Evolutionary conservation across 2,113 vertebrate species (phyloP).

Genomic region (Axis porcinus): DNA sequence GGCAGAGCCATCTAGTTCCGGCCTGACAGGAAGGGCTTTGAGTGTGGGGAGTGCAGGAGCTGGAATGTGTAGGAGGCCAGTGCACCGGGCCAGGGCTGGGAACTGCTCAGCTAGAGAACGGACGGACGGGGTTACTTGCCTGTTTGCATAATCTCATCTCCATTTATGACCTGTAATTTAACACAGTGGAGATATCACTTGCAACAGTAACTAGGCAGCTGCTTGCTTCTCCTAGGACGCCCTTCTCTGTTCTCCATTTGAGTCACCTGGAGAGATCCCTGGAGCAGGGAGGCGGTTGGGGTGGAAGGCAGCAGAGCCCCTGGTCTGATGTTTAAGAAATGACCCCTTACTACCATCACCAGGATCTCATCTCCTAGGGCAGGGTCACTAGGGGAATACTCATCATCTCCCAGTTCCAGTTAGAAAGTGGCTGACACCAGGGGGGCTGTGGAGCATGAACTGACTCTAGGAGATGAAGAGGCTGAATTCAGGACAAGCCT

Average conservation of each 20-base stretch:
- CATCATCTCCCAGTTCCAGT: not conserved
- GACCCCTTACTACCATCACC: not conserved
- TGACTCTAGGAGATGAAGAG: not conserved
- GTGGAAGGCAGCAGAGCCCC: not conserved
- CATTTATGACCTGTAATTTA: constrained; percentile 97
- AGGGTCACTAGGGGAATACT: not conserved
- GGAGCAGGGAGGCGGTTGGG: not conserved
- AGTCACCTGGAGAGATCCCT: not conserved
- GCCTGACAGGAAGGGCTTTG: not conserved
- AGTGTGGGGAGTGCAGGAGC: constrained; percentile 78
- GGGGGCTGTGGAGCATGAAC: not conserved
- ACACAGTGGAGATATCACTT: constrained; percentile 88
- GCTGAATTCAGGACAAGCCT: not conserved
- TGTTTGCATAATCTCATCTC: constrained; percentile 91
- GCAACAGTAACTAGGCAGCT: constrained; percentile 74
- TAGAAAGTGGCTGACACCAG: not conserved
- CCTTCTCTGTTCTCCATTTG: constrained; percentile 37
- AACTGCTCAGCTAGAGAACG: constrained; percentile 83
- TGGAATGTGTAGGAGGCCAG: constrained; percentile 86
- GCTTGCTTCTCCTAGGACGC: constrained; percentile 60
- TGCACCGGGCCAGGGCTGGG: constrained; percentile 80
- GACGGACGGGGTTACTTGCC: constrained; percentile 90
- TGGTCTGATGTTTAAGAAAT: not conserved
- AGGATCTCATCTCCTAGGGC: not conserved
- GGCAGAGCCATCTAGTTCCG: not conserved